A percentile compares a stretch with the other conserved stretches of the same genome.
Conservation (phyloP, 2,113 vertebrate species). For the Thryonomys swinderianus region DNA sequence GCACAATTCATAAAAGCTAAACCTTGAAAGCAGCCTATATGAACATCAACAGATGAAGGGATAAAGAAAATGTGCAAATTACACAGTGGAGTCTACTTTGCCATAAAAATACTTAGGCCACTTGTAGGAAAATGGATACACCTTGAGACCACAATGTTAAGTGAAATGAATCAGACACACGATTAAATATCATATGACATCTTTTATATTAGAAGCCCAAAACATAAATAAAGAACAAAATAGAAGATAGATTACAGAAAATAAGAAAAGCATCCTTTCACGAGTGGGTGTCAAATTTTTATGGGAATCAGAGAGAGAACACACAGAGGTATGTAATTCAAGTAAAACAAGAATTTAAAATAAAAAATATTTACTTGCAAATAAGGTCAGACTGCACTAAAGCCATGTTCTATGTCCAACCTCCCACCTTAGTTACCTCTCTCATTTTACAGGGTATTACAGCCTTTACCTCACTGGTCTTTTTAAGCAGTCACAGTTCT, state of each 20-base stretch:
- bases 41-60: background rate
- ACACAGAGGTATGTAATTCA: too few species aligned
- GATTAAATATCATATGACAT: background rate
- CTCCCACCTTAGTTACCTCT: too few species aligned
- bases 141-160: background rate
- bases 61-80: background rate
- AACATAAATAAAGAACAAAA: background rate
- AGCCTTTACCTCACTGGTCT: too few species aligned
- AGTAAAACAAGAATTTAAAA: too few species aligned
- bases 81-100: background rate
- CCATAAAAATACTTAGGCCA: background rate
- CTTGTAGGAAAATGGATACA: background rate
- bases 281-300: background rate
- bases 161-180: background rate
- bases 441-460: too few species aligned
- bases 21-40: background rate
- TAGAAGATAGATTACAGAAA: background rate
- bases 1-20: background rate
- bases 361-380: too few species aligned
- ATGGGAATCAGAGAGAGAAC: too few species aligned
- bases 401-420: too few species aligned
- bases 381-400: too few species aligned
- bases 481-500: too few species aligned
- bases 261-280: background rate
- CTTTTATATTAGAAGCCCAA: background rate